Percentiles rank a stretch among this genome's conserved stretches.
Conservation (phyloP, 2,797 vertebrate genomes). For the Selene dorsalis region DNA sequence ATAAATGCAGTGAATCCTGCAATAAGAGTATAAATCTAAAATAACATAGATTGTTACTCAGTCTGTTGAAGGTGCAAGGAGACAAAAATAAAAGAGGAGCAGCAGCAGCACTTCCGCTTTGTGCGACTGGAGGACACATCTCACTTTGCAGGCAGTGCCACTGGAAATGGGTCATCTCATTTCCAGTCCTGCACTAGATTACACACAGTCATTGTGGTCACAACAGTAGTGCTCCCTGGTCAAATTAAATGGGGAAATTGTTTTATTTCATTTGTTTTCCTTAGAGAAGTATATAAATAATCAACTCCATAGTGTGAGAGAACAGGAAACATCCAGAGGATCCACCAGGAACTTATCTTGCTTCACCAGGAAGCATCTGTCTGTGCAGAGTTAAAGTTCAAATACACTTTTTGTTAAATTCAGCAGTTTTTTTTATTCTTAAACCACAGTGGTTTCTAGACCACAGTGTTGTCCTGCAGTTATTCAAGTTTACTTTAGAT, state of each 20-base stretch:
- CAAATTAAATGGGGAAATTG: constrained; percentile 9
- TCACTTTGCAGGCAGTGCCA: constrained; percentile 26
- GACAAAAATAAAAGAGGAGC: constrained; percentile 3
- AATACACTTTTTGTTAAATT: neutral
- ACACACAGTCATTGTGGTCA: constrained; percentile 34
- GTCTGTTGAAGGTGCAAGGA: constrained; percentile 6
- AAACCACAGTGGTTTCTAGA: constrained; percentile 30
- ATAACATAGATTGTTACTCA: constrained; percentile 12
- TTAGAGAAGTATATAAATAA: neutral
- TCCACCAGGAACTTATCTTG: constrained; percentile 52
- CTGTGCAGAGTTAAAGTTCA: constrained; percentile 47
- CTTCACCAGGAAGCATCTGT: constrained; percentile 71
- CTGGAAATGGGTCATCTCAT: constrained; percentile 62
- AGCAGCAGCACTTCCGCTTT: constrained; percentile 8
- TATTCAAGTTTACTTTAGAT: neutral
- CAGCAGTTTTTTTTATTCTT: constrained; percentile 59
- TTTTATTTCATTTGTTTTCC: constrained; percentile 13
- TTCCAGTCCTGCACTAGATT: constrained; percentile 47
- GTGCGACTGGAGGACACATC: constrained; percentile 4
- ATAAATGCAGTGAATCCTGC: neutral
- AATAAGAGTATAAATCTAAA: neutral
- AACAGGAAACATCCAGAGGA: constrained; percentile 38
- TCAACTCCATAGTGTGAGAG: neutral
- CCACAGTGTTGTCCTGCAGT: neutral
- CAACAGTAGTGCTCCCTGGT: constrained; percentile 14